Conservation (phyloP, 1,140 invertebrate species). For the Caenorhabditis latens region DNA sequence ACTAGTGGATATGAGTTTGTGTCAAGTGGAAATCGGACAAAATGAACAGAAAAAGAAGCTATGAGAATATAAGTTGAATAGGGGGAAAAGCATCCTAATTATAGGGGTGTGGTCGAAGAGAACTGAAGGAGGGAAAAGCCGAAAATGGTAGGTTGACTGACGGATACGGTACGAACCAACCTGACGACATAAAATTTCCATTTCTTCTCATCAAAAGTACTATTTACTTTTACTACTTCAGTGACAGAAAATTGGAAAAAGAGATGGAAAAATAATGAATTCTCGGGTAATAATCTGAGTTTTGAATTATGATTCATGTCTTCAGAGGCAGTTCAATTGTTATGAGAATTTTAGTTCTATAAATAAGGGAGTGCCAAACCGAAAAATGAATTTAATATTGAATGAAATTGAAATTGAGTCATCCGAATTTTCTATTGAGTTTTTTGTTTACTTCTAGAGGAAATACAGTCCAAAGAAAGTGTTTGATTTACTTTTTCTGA, state of each 20-base stretch:
- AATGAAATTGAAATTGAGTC: no score
- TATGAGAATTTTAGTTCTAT: no score
- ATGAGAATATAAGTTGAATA: background rate
- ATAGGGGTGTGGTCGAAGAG: constrained; percentile 22
- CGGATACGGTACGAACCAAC: constrained; percentile 19
- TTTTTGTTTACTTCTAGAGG: no score
- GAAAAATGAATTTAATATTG: no score
- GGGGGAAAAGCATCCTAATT: constrained; percentile 20
- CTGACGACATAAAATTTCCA: constrained; percentile 45
- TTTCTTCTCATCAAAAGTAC: background rate
- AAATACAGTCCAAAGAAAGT: no score
- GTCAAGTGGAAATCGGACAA: constrained; percentile 5
- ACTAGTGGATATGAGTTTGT: constrained; percentile 29
- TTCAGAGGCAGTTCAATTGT: no score
- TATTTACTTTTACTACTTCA: background rate
- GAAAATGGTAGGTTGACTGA: constrained; percentile 36
- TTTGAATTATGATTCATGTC: background rate
- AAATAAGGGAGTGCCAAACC: no score
- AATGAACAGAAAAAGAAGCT: background rate
- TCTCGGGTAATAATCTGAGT: background rate
- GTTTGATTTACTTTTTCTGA: no score
- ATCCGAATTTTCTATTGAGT: no score
- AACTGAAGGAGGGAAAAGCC: constrained; percentile 7
- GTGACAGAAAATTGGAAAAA: background rate
- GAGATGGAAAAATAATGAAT: background rate